Conservation (phyloP, 2,113 vertebrate genomes). For the Atractosteus spatula region DNA sequence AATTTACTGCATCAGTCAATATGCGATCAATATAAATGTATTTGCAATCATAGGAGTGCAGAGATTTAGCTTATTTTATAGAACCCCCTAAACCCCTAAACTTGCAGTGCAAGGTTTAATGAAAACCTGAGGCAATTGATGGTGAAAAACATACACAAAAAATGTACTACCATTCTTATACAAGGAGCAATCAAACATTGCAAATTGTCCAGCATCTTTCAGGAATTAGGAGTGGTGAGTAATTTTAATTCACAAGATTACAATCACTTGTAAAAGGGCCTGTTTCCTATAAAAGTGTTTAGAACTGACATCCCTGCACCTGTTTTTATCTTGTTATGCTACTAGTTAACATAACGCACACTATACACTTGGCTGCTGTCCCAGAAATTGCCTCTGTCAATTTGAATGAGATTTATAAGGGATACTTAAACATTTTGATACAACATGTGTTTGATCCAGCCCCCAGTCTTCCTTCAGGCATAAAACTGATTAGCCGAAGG, state of each 20-base stretch:
- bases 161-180: too few species aligned
- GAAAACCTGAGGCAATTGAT: too few species aligned
- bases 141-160: too few species aligned
- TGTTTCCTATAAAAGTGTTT: neutral
- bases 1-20: too few species aligned
- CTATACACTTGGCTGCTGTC: neutral
- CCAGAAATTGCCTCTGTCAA: neutral
- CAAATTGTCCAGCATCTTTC: too few species aligned
- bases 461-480: neutral
- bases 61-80: too few species aligned
- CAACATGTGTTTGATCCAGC: neutral
- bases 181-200: too few species aligned
- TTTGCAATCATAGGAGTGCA: too few species aligned
- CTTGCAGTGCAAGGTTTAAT: too few species aligned
- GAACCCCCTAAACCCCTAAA: too few species aligned
- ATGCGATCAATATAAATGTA: too few species aligned
- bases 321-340: neutral
- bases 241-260: neutral
- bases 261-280: neutral
- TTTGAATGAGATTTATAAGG: constrained; percentile 1
- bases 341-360: neutral
- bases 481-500: neutral
- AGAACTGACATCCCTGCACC: neutral
- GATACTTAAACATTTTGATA: neutral
- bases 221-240: too few species aligned